Evolutionary conservation across 2,888 invertebrate genomes (phyloP).

Genomic region (Drosophila nr. perissopoda): DNA sequence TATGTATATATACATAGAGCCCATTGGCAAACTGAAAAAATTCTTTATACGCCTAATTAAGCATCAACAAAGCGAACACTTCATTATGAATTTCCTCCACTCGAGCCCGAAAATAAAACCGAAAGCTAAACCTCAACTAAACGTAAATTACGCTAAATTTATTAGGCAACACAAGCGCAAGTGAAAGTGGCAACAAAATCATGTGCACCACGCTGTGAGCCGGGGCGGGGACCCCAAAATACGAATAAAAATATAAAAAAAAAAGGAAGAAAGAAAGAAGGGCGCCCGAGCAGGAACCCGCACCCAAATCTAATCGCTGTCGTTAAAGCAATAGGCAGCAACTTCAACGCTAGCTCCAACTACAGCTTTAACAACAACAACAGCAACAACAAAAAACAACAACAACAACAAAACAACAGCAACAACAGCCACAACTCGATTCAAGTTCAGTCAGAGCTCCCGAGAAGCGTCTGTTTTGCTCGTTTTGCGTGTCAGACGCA

Average conservation of each 20-base stretch:
- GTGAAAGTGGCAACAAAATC: conserved; percentile 45
- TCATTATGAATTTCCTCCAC: conserved; percentile 77
- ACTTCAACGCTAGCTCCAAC: conserved; percentile 18
- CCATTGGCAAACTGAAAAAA: conserved; percentile 57
- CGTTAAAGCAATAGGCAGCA: conserved; percentile 64
- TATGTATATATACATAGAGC: not conserved
- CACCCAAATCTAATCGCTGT: conserved; percentile 66
- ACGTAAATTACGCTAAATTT: conserved; percentile 77
- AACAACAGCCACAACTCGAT: conserved; percentile 1
- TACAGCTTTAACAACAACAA: conserved; percentile 11
- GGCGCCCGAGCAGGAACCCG: conserved; percentile 15
- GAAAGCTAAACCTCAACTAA: conserved; percentile 66
- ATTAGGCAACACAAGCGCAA: conserved; percentile 64
- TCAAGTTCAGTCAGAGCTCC: conserved; percentile 30
- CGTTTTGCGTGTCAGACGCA: conserved; percentile 74
- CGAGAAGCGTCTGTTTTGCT: conserved; percentile 31
- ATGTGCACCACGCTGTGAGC: conserved; percentile 32
- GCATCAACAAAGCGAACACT: conserved; percentile 78
- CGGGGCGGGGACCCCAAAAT: not conserved
- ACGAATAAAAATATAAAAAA: not conserved
- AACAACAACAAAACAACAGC: not conserved
- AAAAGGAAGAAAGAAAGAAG: not conserved
- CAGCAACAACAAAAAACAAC: conserved; percentile 1
- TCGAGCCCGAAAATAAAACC: conserved; percentile 27
- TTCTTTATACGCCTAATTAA: conserved; percentile 81